These are phyloP conservation scores for Cyclopterus lumpus DNA, from an alignment of 2,797 vertebrate species.

Conservation along the genomic window DNA sequence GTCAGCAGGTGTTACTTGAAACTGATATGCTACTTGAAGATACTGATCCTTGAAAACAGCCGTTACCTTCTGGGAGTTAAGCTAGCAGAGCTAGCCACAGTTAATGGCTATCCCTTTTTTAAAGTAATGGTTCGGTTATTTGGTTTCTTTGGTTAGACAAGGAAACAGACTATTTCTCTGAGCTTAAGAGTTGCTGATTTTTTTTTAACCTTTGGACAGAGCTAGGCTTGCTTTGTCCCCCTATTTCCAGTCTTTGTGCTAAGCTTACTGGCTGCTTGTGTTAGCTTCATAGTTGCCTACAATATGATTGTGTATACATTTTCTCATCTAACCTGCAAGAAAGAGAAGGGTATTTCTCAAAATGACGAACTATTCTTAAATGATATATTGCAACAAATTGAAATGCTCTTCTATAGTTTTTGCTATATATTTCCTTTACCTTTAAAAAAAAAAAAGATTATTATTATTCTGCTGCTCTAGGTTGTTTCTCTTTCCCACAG, in stretches of 20 bases:
- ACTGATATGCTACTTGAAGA: constrained; percentile 14
- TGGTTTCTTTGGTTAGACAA: not conserved
- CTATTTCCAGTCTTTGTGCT: not conserved
- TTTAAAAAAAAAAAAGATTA: too few relatives aligned
- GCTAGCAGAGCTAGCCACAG: not conserved
- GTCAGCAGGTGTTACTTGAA: constrained; percentile 38
- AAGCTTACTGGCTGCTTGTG: not conserved
- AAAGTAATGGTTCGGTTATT: not conserved
- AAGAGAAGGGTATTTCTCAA: not conserved
- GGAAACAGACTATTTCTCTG: not conserved
- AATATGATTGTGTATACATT: not conserved
- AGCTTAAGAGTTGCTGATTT: not conserved
- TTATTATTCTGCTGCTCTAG: not conserved
- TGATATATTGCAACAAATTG: not conserved
- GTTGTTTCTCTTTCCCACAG: not conserved
- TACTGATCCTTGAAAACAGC: constrained; percentile 18
- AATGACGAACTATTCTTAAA: not conserved
- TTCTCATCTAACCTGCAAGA: not conserved
- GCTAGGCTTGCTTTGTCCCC: not conserved
- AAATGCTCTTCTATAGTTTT: not conserved
- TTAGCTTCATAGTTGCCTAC: not conserved
- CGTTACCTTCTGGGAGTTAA: constrained; percentile 12
- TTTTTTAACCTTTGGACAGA: not conserved
- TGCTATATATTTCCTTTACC: not conserved
- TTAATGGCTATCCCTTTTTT: not conserved